phyloP scores from a whole-genome alignment of 2,797 vertebrate genomes.

The Centroberyx gerrardi region DNA sequence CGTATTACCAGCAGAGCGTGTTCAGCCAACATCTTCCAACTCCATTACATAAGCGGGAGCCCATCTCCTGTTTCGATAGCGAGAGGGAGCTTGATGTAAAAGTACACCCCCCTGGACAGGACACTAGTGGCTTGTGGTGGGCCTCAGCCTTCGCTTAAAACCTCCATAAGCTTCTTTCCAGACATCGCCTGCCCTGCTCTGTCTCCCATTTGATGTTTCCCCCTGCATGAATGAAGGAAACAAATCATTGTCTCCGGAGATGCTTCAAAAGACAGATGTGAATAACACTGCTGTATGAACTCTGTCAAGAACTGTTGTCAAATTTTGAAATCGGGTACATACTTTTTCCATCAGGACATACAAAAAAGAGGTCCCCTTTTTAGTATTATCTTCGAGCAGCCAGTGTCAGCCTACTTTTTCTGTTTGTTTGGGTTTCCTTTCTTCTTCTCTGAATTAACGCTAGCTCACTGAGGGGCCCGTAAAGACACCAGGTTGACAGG shows the following conservation, averaged over 20 bases:
- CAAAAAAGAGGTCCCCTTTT: slow-evolving; percentile 19
- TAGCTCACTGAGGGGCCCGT: slow-evolving; percentile 29
- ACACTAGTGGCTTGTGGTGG: slow-evolving; percentile 61
- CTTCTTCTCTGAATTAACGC: background rate
- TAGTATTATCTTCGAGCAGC: background rate
- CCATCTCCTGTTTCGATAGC: slow-evolving; percentile 40
- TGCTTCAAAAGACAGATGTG: slow-evolving; percentile 48
- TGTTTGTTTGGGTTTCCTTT: slow-evolving; percentile 20
- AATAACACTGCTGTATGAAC: slow-evolving; percentile 44
- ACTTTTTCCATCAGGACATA: slow-evolving; percentile 38
- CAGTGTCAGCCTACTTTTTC: slow-evolving; percentile 8
- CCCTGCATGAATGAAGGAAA: slow-evolving; percentile 33
- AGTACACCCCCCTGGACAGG: slow-evolving; percentile 28
- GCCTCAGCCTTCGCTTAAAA: slow-evolving; percentile 47
- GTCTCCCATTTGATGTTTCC: slow-evolving; percentile 42
- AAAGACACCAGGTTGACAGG: slow-evolving; percentile 35
- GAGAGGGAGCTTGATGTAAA: slow-evolving; percentile 28
- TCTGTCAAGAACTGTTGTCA: slow-evolving; percentile 26
- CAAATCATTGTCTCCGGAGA: slow-evolving; percentile 28
- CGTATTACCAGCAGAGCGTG: slow-evolving; percentile 14
- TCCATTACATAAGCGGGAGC: slow-evolving; percentile 39
- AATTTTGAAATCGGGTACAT: slow-evolving; percentile 6
- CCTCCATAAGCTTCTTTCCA: slow-evolving; percentile 72
- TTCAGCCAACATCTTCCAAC: slow-evolving; percentile 40
- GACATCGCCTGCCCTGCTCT: slow-evolving; percentile 49